These are phyloP conservation scores for Sthenelais limicola DNA, from an alignment of 2,888 invertebrate species.

Conservation along the genomic window DNA sequence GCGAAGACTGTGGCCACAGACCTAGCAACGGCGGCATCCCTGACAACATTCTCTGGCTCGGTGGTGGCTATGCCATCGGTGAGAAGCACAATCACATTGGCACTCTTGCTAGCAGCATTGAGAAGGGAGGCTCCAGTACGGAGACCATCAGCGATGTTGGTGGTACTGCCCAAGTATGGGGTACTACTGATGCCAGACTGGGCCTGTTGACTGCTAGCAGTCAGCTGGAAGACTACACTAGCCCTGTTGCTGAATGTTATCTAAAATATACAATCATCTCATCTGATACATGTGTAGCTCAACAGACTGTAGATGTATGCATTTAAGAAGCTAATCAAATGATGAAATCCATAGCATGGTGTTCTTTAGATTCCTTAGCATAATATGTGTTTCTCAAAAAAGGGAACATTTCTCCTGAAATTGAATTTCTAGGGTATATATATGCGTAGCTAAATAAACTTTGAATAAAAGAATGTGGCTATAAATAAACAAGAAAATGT, in stretches of 20 bases:
- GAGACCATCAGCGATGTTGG: constrained; percentile 29
- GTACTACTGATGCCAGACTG: neutral
- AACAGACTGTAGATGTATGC: too few species aligned
- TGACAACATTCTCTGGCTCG: neutral
- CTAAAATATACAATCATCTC: too few species aligned
- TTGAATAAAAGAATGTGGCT: too few species aligned
- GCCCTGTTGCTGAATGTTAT: constrained; percentile 12
- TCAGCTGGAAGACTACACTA: neutral
- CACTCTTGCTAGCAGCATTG: neutral
- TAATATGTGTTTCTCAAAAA: too few species aligned
- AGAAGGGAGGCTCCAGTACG: neutral
- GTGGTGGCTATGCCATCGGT: constrained; percentile 1
- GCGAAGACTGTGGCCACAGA: neutral
- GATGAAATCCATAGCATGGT: too few species aligned
- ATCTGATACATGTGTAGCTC: too few species aligned
- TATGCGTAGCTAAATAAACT: too few species aligned
- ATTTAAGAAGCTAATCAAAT: too few species aligned
- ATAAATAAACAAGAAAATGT: too few species aligned
- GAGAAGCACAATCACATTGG: constrained; percentile 3
- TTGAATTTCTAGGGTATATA: too few species aligned
- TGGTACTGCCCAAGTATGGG: neutral
- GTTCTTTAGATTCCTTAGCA: too few species aligned
- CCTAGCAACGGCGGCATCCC: constrained; percentile 12
- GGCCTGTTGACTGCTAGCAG: neutral
- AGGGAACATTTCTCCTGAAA: too few species aligned